phyloP scores from a whole-genome alignment of 2,888 invertebrate species.

The Conistra vaccinii region DNA sequence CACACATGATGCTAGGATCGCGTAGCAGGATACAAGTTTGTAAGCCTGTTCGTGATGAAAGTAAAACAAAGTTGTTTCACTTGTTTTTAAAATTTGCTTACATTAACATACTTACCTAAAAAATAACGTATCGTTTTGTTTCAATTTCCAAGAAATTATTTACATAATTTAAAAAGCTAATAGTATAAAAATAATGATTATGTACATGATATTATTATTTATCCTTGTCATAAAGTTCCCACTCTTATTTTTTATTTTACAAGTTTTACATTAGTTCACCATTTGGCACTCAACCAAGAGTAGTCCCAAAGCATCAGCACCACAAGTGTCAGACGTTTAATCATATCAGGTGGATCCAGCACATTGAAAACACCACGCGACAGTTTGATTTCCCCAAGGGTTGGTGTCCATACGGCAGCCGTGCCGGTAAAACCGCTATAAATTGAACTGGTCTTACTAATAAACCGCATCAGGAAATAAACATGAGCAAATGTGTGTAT shows the following conservation, averaged over 20 bases:
- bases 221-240: neutral
- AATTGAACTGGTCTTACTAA: slow-evolving; percentile 18
- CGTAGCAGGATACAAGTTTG: neutral
- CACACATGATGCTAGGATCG: neutral
- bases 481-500: neutral
- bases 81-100: neutral
- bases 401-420: neutral
- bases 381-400: slow-evolving; percentile 48
- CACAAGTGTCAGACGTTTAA: slow-evolving; percentile 27
- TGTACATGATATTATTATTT: neutral
- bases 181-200: no score
- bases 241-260: neutral
- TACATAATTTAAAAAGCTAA: no score
- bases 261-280: neutral
- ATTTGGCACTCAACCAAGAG: slow-evolving; percentile 6
- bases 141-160: no score
- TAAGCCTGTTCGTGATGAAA: neutral
- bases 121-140: neutral
- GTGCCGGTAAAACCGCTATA: slow-evolving; percentile 12
- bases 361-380: slow-evolving; percentile 28
- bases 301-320: neutral
- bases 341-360: slow-evolving; percentile 21
- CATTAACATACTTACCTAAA: neutral
- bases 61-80: neutral
- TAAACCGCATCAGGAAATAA: slow-evolving; percentile 10